phyloP scores from a whole-genome alignment of 2,113 vertebrate genomes.

The Sylvia atricapilla region DNA sequence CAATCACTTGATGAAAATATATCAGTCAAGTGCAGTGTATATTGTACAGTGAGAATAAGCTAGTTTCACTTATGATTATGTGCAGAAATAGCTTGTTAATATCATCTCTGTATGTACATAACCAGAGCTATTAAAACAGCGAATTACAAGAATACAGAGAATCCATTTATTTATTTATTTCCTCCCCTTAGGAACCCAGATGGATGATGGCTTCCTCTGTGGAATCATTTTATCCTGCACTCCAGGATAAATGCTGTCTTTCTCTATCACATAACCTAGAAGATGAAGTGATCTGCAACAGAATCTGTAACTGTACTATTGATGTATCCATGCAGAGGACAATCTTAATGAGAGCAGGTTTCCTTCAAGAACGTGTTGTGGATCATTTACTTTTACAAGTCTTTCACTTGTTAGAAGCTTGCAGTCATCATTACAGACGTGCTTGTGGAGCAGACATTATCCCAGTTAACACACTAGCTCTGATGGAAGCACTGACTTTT shows the following conservation, averaged over 20 bases:
- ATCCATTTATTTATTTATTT: not conserved
- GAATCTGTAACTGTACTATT: conserved; percentile 43
- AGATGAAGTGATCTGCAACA: conserved; percentile 32
- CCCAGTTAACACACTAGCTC: conserved; percentile 20
- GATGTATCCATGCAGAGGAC: conserved; percentile 3
- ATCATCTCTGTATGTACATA: not conserved
- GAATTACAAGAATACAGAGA: not conserved
- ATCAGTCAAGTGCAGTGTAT: not conserved
- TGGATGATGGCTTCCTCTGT: not conserved
- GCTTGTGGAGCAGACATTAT: conserved; percentile 11
- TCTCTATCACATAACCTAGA: conserved; percentile 12
- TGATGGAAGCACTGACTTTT: not conserved
- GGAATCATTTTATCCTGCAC: not conserved
- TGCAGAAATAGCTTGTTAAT: not conserved
- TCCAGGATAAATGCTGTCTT: conserved; percentile 18
- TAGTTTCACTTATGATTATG: not conserved
- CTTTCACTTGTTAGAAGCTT: conserved; percentile 9
- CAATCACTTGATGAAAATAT: not conserved
- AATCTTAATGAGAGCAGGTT: conserved; percentile 24
- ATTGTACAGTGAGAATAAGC: not conserved
- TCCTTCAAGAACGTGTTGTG: conserved; percentile 1
- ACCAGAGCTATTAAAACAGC: not conserved
- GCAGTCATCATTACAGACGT: conserved; percentile 23
- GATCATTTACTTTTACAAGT: conserved; percentile 43
- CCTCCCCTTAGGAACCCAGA: not conserved